A percentile compares a stretch with the other conserved stretches of the same genome.
Evolutionary conservation across 1,140 invertebrate species (phyloP).

Genomic region (Cataglyphis hispanica): DNA sequence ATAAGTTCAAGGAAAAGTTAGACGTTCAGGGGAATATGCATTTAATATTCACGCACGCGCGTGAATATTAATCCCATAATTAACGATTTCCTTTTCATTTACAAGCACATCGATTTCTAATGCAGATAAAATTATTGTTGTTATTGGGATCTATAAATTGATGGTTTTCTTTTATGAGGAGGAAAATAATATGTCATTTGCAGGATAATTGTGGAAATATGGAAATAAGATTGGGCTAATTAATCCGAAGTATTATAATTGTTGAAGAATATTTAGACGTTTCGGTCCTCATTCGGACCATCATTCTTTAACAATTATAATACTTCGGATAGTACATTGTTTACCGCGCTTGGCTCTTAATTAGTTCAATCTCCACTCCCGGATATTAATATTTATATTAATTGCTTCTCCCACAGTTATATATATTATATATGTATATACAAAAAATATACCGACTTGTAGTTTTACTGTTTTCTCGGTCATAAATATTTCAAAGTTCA

Average conservation of each 20-base stretch:
- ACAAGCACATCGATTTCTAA: not conserved
- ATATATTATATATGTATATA: not conserved
- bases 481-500: not conserved
- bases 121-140: not conserved
- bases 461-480: not conserved
- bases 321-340: too few relatives aligned
- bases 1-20: constrained; percentile 48
- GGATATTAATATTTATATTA: not conserved
- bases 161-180: not conserved
- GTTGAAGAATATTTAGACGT: too few relatives aligned
- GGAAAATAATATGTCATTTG: not conserved
- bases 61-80: constrained; percentile 51
- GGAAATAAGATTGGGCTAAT: too few relatives aligned
- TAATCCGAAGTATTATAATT: too few relatives aligned
- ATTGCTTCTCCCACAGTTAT: not conserved
- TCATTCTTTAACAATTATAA: too few relatives aligned
- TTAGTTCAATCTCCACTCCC: too few relatives aligned
- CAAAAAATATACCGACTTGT: not conserved
- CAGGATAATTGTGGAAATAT: too few relatives aligned
- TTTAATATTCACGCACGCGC: constrained; percentile 26
- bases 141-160: not conserved
- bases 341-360: too few relatives aligned
- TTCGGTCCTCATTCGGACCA: too few relatives aligned
- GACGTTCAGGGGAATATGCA: constrained; percentile 34
- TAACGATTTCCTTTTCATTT: not conserved